phyloP scores from a whole-genome alignment of 1,140 invertebrate species.

The Diorhabda carinulata region DNA sequence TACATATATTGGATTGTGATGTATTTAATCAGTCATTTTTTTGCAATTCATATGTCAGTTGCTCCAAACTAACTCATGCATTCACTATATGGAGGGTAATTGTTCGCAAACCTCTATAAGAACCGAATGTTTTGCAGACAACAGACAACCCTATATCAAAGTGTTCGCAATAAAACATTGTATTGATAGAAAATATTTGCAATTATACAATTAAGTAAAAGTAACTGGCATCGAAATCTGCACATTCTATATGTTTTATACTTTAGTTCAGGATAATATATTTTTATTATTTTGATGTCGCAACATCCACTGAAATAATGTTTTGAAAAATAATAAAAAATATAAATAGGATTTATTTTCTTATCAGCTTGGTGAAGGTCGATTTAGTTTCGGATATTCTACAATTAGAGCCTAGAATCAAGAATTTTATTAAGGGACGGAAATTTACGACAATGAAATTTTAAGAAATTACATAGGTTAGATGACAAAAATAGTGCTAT shows the following conservation, averaged over 20 bases:
- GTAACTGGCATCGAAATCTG: not conserved
- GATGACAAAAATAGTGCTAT: too few relatives aligned
- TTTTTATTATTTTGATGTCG: too few relatives aligned
- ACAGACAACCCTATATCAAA: not conserved
- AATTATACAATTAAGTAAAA: not conserved
- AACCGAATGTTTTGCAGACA: constrained; percentile 1
- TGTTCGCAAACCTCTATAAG: not conserved
- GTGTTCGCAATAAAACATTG: not conserved
- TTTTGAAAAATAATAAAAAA: not conserved
- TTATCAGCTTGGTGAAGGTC: not conserved
- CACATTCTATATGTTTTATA: not conserved
- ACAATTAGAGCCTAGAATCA: not conserved
- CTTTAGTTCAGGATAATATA: too few relatives aligned
- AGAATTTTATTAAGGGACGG: too few relatives aligned
- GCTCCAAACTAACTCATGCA: not conserved
- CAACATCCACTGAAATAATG: not conserved
- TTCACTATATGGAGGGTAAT: not conserved
- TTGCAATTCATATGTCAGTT: not conserved
- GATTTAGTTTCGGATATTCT: not conserved
- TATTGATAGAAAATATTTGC: not conserved
- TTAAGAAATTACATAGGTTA: too few relatives aligned
- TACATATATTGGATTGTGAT: not conserved
- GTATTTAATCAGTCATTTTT: constrained; percentile 4
- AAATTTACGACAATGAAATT: too few relatives aligned
- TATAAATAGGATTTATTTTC: not conserved